phyloP scores from a whole-genome alignment of 2,888 invertebrate species.

The Agrotis ipsilon region DNA sequence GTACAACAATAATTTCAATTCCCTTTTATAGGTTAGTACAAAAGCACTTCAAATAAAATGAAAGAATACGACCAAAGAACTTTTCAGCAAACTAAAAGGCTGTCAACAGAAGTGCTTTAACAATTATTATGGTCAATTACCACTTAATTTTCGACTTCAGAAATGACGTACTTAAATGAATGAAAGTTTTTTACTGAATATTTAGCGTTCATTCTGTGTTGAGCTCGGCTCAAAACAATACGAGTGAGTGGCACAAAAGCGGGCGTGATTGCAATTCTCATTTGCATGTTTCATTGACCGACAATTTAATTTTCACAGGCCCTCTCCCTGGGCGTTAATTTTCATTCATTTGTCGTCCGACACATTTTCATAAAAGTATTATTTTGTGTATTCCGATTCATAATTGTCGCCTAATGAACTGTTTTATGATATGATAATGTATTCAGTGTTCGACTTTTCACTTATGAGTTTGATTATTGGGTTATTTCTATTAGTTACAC shows the following conservation, averaged over 20 bases:
- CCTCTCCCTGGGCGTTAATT: conserved; percentile 76
- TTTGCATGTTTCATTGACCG: conserved; percentile 88
- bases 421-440: conserved; percentile 56
- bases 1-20: conserved; percentile 34
- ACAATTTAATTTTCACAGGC: conserved; percentile 84
- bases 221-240: conserved; percentile 77
- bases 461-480: conserved; percentile 29
- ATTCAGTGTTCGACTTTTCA: conserved; percentile 30
- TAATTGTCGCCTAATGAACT: conserved; percentile 71
- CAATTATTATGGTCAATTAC: conserved; percentile 64
- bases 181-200: conserved; percentile 63
- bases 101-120: conserved; percentile 52
- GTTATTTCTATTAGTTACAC: background rate
- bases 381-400: conserved; percentile 69
- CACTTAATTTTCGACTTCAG: conserved; percentile 59
- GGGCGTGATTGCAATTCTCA: conserved; percentile 85
- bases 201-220: conserved; percentile 63
- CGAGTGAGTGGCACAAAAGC: conserved; percentile 79
- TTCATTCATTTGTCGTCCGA: conserved; percentile 75
- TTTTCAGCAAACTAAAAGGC: conserved; percentile 49
- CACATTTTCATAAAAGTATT: conserved; percentile 68
- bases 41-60: conserved; percentile 28
- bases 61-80: conserved; percentile 49
- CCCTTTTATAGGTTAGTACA: conserved; percentile 9
- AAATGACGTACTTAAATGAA: conserved; percentile 57